A percentile compares a stretch with the other conserved stretches of the same genome.
phyloP scores from a whole-genome alignment of 2,888 invertebrate species.

The Amphipyra tragopoginis region DNA sequence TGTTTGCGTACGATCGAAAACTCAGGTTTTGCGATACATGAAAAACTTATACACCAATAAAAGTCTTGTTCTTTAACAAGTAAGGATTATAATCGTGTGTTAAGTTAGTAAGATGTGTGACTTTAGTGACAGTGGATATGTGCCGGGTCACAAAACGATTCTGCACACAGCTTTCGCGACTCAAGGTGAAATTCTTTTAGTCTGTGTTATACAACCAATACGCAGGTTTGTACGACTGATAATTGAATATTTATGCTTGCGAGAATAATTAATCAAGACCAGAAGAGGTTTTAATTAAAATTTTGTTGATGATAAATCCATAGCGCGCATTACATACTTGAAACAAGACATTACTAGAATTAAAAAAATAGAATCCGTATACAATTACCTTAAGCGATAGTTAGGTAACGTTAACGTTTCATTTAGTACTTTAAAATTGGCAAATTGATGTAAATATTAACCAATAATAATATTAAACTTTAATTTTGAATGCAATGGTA shows the following conservation, averaged over 20 bases:
- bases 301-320: not conserved
- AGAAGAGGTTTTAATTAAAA: constrained; percentile 11
- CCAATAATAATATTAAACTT: too few species aligned
- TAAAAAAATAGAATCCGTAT: too few species aligned
- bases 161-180: constrained; percentile 73
- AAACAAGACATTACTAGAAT: too few species aligned
- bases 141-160: constrained; percentile 47
- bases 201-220: constrained; percentile 44
- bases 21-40: constrained; percentile 14
- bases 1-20: constrained; percentile 31
- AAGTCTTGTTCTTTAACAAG: not conserved
- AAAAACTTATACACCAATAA: constrained; percentile 1
- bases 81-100: constrained; percentile 31
- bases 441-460: too few species aligned
- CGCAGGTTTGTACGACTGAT: constrained; percentile 40
- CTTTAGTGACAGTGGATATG: constrained; percentile 25
- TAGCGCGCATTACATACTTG: too few species aligned
- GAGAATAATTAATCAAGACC: constrained; percentile 1
- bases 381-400: too few species aligned
- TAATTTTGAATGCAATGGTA: too few species aligned
- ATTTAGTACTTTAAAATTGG: too few species aligned
- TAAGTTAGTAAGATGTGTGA: constrained; percentile 19
- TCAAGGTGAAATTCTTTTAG: constrained; percentile 79
- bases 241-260: constrained; percentile 48
- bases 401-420: too few species aligned